Base-by-base conservation (phyloP, 2,797 vertebrate species). In the Anguilla pacifica region DNA sequence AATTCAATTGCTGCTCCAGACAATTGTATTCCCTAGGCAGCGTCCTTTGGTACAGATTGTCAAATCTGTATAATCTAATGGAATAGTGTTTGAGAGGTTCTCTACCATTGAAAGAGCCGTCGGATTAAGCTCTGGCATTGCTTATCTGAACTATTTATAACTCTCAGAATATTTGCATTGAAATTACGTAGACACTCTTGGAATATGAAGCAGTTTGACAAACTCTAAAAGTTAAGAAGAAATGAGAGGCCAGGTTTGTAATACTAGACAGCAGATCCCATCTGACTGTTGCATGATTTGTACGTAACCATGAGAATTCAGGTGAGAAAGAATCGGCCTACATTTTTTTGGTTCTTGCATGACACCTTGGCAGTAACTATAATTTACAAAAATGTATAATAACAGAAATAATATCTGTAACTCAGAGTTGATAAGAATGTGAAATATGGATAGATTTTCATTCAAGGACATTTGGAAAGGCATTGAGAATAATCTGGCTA, bases 51-150 rank as follows among this genome's bases (percentile, higher is more conserved):
- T 64, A 59, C 35, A 64, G 39, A 85, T 64, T 39, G 84, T 35
- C 59, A 61, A 85, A 85, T 85, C 84, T 85, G 59, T 64, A 28
- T 85, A 85, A 82, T 82, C 79, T 82, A 19, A 82, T 51, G n/a
- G 79, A 82, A 82, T 82, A 6, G 43, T 51, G 22, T 82, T 51
- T 82, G 79, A 82, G 25, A 82, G 79, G 46, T 82, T 82, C 79
- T n/a, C 19, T 82, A 46, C 43, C 25, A 9, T 2, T 49, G 79
- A 49, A 49, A 15, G 46, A 82, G 46, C 46, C 46, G 11, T 2
- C 19, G 7, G 46, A 82, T 82, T 51, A 49, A 82, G 22, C 43
- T 49, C 25, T 7, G 25, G 43, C 43, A 10, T n/a, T 82, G 79
- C 79, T 82, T 51, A 82, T 51, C 79, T 7, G 22, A 82, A 82